Percentiles rank a stretch among this genome's conserved stretches.
Evolutionary conservation across 2,113 vertebrate species (phyloP).

Genomic region (Phrynocephalus versicolor): DNA sequence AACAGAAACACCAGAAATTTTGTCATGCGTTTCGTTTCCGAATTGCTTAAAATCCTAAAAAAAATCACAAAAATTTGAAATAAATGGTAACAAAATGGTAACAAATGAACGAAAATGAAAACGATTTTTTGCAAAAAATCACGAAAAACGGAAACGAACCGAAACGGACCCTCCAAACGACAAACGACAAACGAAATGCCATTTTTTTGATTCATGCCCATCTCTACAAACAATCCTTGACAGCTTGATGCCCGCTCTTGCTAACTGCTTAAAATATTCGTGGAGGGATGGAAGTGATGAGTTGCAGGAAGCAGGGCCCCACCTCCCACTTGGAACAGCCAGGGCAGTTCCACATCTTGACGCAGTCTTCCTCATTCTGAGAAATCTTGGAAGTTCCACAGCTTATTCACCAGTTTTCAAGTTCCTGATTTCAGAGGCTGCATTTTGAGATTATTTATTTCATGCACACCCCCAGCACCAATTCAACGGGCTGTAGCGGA

Average conservation of each 20-base stretch:
- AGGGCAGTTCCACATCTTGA: not conserved
- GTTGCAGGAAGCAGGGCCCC: fast-evolving
- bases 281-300: fast-evolving
- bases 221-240: not conserved
- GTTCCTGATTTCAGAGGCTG: not conserved
- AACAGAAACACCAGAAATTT: too few relatives aligned
- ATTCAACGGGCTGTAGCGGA: not conserved
- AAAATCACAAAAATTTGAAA: too few relatives aligned
- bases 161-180: too few relatives aligned
- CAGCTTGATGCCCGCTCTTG: not conserved
- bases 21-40: too few relatives aligned
- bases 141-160: too few relatives aligned
- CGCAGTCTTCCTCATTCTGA: not conserved
- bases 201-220: too few relatives aligned
- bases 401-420: not conserved
- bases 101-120: too few relatives aligned
- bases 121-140: too few relatives aligned
- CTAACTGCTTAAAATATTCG: not conserved
- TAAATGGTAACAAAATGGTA: too few relatives aligned
- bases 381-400: not conserved
- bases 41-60: too few relatives aligned
- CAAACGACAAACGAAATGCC: too few relatives aligned
- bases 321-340: not conserved
- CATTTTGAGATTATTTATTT: not conserved
- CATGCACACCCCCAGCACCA: fast-evolving